A percentile compares a stretch with the other conserved stretches of the same genome.
Conservation (phyloP, 2,888 invertebrate genomes). For the Panorpa germanica region DNA sequence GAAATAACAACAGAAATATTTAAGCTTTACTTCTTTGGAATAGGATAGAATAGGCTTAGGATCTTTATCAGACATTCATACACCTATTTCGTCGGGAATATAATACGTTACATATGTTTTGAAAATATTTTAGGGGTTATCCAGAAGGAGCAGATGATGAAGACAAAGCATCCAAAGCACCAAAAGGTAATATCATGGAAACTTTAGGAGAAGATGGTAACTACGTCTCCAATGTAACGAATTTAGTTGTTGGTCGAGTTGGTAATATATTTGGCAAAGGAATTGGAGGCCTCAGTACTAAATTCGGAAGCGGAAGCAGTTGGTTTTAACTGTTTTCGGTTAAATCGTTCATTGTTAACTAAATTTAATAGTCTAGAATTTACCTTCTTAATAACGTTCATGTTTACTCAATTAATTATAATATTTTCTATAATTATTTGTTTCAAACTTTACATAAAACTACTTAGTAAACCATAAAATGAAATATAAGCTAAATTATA, state of each 20-base stretch:
- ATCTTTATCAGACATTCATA: background rate
- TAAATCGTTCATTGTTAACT: no score
- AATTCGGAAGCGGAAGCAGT: constrained; percentile 66
- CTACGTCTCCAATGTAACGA: constrained; percentile 56
- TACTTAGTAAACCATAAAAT: no score
- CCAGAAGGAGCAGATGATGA: constrained; percentile 32
- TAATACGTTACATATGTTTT: background rate
- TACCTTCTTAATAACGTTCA: no score
- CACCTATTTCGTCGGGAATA: constrained; percentile 1
- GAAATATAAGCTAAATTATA: no score
- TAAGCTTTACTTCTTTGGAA: no score
- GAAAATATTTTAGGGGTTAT: constrained; percentile 16
- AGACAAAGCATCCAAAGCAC: constrained; percentile 33
- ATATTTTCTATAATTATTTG: no score
- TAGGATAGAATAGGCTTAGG: no score
- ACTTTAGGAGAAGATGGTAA: constrained; percentile 50
- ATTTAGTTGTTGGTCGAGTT: constrained; percentile 72
- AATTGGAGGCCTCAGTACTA: constrained; percentile 75
- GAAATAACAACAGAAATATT: no score
- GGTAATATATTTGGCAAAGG: constrained; percentile 82
- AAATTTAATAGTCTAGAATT: no score
- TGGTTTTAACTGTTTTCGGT: constrained; percentile 49
- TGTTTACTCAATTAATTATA: no score
- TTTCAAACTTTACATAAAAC: no score
- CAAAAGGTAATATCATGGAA: constrained; percentile 38